Base-by-base conservation (phyloP, 1,140 invertebrate genomes). In the Telenomus remus region DNA sequence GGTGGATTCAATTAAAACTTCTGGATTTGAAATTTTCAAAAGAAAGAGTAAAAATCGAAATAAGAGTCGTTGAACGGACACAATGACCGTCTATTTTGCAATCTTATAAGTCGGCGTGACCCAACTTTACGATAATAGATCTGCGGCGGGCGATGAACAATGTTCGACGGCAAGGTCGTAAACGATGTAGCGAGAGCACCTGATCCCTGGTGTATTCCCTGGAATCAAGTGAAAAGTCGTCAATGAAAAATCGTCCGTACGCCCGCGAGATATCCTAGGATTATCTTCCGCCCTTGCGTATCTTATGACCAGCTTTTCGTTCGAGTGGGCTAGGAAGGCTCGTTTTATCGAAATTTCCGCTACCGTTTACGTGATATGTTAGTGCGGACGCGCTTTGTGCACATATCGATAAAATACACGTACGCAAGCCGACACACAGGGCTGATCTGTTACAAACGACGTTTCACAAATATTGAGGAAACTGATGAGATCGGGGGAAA, bases 211-310 rank as follows among this genome's bases (percentile, higher is more conserved):
- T 60, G 73, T 69, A 76, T 76, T 50, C 56, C 56, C 14, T 47
- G 56, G 63, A 68, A 71, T 72, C 68, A 56, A 79, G 66, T 74
- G 73, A 75, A 77, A 80, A 78, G 75, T 78, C 71, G 71, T 76
- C 64, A 56, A 68, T 78, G 76, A 76, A 78, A 76, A 71, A 73
- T 71, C 70, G 72, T 76, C 73, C 54, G 55, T 61, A 66, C 64
- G 59, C 48, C 54, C 65, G 65, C 66, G 56, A 77, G 71, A 72
- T 75, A 73, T 61, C 65, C 53, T 44, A 13, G 61, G 69, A 73
- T 79, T 79, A 79, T 71, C 68, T 74, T 56, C 44, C 43, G 60
- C 56, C 50, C 59, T 68, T 64, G 55, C 65, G 55, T 44, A 69
- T 61, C 68, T 72, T 65, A 61, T 66, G 59, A 55, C 63, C 57